Percentiles rank a stretch among this genome's conserved stretches.
Conservation (phyloP, 2,797 vertebrate genomes). For the Gambusia yucatana region DNA sequence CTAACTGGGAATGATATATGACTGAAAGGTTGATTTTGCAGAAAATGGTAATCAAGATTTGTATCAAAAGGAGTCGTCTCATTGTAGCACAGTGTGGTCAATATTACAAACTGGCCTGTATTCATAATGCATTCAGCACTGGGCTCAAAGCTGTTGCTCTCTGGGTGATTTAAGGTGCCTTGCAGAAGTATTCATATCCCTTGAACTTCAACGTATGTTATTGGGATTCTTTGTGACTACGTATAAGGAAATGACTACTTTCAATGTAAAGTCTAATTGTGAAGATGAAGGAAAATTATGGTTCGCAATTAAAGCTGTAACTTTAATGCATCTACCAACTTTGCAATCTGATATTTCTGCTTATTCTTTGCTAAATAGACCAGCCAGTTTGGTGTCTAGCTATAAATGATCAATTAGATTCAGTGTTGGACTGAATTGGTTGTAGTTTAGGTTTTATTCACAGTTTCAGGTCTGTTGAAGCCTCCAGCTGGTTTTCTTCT, state of each 20-base stretch:
- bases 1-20: neutral
- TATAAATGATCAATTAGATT: neutral
- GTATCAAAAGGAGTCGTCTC: neutral
- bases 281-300: neutral
- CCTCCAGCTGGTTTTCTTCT: neutral
- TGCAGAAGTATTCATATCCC: neutral
- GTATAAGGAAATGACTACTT: neutral
- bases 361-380: neutral
- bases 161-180: neutral
- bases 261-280: neutral
- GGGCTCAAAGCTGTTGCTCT: neutral
- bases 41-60: neutral
- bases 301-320: neutral
- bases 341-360: neutral
- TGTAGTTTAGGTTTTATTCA: neutral
- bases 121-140: slow-evolving; percentile 39
- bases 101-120: slow-evolving; percentile 27
- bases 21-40: neutral
- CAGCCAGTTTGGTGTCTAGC: neutral
- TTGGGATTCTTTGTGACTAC: neutral
- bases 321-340: neutral
- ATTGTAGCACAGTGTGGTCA: neutral
- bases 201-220: neutral
- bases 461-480: neutral
- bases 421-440: neutral